A percentile compares a stretch with the other conserved stretches of the same genome.
These are phyloP conservation scores for Cyclophora punctaria DNA, from an alignment of 2,888 invertebrate genomes.

Conservation along the genomic window DNA sequence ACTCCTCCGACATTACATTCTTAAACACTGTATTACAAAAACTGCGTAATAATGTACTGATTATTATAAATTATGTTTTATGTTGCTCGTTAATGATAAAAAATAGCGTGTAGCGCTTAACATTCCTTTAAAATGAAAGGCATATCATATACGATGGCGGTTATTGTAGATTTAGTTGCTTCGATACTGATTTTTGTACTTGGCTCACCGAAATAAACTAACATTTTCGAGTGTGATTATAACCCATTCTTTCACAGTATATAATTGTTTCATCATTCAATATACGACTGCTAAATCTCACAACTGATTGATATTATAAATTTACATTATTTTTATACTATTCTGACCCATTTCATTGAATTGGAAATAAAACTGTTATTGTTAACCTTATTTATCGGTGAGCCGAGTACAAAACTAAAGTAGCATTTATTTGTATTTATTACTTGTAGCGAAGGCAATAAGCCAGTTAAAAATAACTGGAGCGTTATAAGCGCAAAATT, in stretches of 20 bases:
- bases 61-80: constrained; percentile 11
- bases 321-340: too few species aligned
- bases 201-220: constrained; percentile 27
- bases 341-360: too few species aligned
- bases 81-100: constrained; percentile 39
- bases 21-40: too few species aligned
- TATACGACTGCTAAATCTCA: background rate
- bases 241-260: too few species aligned
- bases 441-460: constrained; percentile 57
- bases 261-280: too few species aligned
- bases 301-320: too few species aligned
- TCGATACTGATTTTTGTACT: constrained; percentile 31
- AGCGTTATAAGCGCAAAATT: constrained; percentile 69
- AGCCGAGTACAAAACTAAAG: constrained; percentile 33
- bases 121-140: constrained; percentile 56
- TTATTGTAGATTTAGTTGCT: constrained; percentile 47
- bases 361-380: background rate
- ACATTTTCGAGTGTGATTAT: too few species aligned
- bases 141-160: constrained; percentile 56
- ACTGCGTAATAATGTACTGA: too few species aligned
- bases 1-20: too few species aligned
- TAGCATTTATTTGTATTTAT: constrained; percentile 40
- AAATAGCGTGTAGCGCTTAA: constrained; percentile 35
- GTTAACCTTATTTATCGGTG: constrained; percentile 12
- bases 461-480: constrained; percentile 49